phyloP scores from a whole-genome alignment of 2,888 invertebrate genomes.

The Gastracanthus pulcherrimus region DNA sequence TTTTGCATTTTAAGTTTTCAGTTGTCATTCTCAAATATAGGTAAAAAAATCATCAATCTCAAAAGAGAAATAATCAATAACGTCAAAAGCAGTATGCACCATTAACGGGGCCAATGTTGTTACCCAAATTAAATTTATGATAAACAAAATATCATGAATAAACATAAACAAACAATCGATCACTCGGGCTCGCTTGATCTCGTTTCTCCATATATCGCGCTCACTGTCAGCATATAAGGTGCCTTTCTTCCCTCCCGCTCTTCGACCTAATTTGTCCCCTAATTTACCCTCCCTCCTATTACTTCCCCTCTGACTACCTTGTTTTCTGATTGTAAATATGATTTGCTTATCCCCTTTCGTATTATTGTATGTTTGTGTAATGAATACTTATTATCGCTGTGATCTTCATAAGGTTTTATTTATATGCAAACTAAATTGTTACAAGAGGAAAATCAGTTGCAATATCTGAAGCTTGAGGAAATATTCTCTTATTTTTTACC shows the following conservation, averaged over 20 bases:
- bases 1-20: background rate
- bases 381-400: background rate
- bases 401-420: background rate
- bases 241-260: background rate
- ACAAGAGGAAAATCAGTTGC: background rate
- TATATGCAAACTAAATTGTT: background rate
- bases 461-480: too few species aligned
- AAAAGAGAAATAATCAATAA: background rate
- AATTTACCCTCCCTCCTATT: background rate
- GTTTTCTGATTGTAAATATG: constrained; percentile 3
- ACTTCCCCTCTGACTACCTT: background rate
- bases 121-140: constrained; percentile 26
- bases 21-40: background rate
- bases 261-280: background rate
- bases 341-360: background rate
- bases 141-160: constrained; percentile 20
- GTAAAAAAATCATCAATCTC: background rate
- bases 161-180: constrained; percentile 28
- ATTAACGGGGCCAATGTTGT: constrained; percentile 1
- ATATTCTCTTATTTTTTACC: background rate
- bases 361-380: background rate
- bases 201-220: too few species aligned
- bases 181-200: too few species aligned
- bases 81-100: background rate
- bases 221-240: too few species aligned